Evolutionary conservation across 2,888 invertebrate species (phyloP).

Genomic region (Embidobia sp.): DNA sequence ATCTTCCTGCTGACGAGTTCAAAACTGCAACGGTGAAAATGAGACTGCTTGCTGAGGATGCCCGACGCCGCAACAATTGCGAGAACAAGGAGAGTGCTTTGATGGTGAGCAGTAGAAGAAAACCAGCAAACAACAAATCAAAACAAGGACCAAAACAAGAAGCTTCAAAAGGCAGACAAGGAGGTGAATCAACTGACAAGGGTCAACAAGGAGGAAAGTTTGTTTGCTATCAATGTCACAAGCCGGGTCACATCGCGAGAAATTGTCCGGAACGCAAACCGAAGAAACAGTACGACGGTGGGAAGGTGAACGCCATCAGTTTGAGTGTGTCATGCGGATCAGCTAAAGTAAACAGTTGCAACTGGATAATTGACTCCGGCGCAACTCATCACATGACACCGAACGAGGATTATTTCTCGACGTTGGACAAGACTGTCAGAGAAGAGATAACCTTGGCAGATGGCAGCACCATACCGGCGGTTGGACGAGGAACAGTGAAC

Average conservation of each 20-base stretch:
- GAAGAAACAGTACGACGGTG: neutral
- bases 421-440: neutral
- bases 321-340: neutral
- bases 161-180: neutral
- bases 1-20: conserved; percentile 23
- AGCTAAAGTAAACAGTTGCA: neutral
- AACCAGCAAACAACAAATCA: neutral
- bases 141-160: neutral
- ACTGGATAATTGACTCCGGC: conserved; percentile 32
- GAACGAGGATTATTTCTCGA: conserved; percentile 35
- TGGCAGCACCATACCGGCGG: conserved; percentile 1
- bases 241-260: neutral
- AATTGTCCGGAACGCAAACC: conserved; percentile 2
- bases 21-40: conserved; percentile 15
- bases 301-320: neutral
- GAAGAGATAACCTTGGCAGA: conserved; percentile 13
- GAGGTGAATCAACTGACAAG: neutral
- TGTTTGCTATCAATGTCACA: neutral
- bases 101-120: neutral
- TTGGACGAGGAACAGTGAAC: conserved; percentile 59
- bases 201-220: neutral
- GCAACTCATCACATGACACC: conserved; percentile 48
- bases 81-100: neutral
- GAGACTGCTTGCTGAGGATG: conserved; percentile 35
- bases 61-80: conserved; percentile 16